Conservation (phyloP, 2,797 vertebrate genomes). For the Rachycentron canadum region DNA sequence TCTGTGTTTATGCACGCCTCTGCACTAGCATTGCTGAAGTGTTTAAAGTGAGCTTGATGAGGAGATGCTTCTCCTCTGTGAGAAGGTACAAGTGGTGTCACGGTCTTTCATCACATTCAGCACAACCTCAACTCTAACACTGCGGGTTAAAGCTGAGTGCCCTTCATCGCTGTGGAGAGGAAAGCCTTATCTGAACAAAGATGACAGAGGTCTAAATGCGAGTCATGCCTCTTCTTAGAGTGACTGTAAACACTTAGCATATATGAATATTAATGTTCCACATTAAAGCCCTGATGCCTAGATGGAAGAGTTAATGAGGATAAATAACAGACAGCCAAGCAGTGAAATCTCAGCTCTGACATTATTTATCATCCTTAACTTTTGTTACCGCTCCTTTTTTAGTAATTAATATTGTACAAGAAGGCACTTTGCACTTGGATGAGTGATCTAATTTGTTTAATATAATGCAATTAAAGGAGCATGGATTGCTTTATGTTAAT, state of each 20-base stretch:
- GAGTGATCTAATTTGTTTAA: constrained; percentile 87
- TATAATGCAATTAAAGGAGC: constrained; percentile 85
- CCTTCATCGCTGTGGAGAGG: constrained; percentile 61
- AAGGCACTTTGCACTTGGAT: constrained; percentile 85
- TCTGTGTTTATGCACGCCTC: constrained; percentile 34
- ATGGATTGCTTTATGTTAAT: constrained; percentile 86
- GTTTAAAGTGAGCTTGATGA: constrained; percentile 33
- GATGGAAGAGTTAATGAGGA: constrained; percentile 87
- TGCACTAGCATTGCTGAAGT: constrained; percentile 34
- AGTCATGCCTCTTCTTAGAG: constrained; percentile 74
- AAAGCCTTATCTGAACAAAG: constrained; percentile 66
- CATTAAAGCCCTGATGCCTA: constrained; percentile 78
- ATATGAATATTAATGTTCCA: constrained; percentile 87
- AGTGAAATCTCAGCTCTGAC: constrained; percentile 81
- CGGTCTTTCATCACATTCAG: constrained; percentile 52
- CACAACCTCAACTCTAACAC: constrained; percentile 42
- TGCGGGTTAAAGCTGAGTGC: constrained; percentile 53
- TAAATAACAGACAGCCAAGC: constrained; percentile 84
- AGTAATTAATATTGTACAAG: constrained; percentile 86
- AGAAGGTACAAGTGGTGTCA: constrained; percentile 60
- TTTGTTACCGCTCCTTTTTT: constrained; percentile 85
- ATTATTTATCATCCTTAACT: constrained; percentile 88
- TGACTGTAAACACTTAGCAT: constrained; percentile 84
- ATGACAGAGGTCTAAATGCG: constrained; percentile 70
- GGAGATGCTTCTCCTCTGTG: constrained; percentile 43